Conservation (phyloP, 2,797 vertebrate species). For the Anas acuta region DNA sequence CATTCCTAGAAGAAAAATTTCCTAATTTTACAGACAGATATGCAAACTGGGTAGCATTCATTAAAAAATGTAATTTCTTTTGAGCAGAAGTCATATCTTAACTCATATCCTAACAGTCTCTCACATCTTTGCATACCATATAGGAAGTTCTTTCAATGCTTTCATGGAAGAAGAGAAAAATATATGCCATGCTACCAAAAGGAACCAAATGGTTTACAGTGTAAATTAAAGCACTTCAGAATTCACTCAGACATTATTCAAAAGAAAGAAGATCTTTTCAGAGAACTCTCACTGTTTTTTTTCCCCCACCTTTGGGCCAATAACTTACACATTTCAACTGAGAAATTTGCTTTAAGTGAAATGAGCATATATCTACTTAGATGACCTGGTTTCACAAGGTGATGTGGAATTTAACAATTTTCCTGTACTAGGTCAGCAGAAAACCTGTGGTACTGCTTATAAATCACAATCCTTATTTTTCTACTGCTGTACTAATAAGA, state of each 20-base stretch:
- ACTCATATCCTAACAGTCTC: neutral
- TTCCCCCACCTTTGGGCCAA: neutral
- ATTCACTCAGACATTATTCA: neutral
- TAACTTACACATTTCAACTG: neutral
- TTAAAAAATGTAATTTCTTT: neutral
- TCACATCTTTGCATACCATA: neutral
- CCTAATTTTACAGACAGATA: neutral
- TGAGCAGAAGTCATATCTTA: neutral
- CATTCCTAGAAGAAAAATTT: neutral
- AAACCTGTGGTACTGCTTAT: slow-evolving; percentile 24
- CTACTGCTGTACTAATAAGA: neutral
- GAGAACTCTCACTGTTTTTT: neutral
- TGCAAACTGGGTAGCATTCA: neutral
- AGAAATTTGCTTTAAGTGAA: neutral
- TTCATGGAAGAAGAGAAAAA: neutral
- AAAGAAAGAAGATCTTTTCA: slow-evolving; percentile 17
- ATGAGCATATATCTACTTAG: neutral
- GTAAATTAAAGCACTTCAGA: neutral
- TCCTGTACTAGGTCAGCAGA: slow-evolving; percentile 38
- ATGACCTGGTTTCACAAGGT: slow-evolving; percentile 32
- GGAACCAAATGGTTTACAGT: neutral
- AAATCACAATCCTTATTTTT: neutral
- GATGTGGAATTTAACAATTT: slow-evolving; percentile 51
- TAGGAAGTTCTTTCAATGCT: neutral
- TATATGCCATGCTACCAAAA: neutral